Base-by-base conservation (phyloP, 2,113 vertebrate genomes). In the Synchiropus splendidus region DNA sequence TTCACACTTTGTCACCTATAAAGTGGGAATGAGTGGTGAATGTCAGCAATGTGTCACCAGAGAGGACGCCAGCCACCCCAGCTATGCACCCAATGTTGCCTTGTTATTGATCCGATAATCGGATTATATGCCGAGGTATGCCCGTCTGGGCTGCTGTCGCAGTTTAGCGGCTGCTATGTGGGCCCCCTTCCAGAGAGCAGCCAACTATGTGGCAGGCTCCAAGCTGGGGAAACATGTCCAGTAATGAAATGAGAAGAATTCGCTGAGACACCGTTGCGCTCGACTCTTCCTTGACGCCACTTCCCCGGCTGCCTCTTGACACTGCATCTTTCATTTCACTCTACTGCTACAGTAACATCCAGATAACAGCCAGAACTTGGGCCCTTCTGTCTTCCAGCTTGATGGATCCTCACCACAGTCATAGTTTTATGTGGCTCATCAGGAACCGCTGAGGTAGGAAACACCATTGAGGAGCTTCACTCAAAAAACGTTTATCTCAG, bases 1-100 rank as follows among this genome's bases (percentile, higher is more conserved):
- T 75, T 80, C 72, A 71, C 80, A 82, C 67, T 76, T 82, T 82
- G 80, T 75, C 80, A 71, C 80, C 74, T 76, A 67, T 74, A 77
- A 77, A 80, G 78, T 74, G 70, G 69, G 64, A 78, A 77, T 41
- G 67, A 72, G 67, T 57, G 59, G 18, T 49, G 64, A 76, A 79
- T 73, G 75, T 58, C 57, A 67, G 58, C 58, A 49, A 76, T 74
- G 57, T 55, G 75, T 42, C 74, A 82, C 55, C 45, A 49, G 75
- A 82, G 74, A 64, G 16, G 55, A 55, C 14, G 54, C n/a, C 35
- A 57, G 46, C 47, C 69, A 72, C 69, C 47, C 42, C 43, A 62
- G 69, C 65, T 67, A 80, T 79, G 77, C 55, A 43, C 58, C 63
- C 56, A 77, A 77, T 72, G 70, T 60, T 67, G 65, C 70, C 38